Conservation (phyloP, 2,888 invertebrate genomes). For the Agrochola circellaris region DNA sequence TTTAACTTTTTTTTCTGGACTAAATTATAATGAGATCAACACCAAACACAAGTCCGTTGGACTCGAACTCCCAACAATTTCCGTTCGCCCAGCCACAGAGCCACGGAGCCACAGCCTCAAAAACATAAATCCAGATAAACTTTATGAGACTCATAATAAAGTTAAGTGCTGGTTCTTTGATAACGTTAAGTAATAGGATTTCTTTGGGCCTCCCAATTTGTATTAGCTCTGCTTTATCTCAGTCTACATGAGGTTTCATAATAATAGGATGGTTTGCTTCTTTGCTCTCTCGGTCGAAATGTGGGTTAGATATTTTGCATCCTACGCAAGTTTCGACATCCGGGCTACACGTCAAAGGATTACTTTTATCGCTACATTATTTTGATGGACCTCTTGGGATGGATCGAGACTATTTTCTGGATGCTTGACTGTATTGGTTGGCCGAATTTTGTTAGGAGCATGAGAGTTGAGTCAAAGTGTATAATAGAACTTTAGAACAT, state of each 20-base stretch:
- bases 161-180: constrained; percentile 76
- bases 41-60: constrained; percentile 11
- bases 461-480: constrained; percentile 4
- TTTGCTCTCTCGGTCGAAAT: constrained; percentile 42
- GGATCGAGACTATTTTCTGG: constrained; percentile 35
- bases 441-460: neutral
- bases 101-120: constrained; percentile 74
- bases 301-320: constrained; percentile 60
- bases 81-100: constrained; percentile 61
- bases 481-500: neutral
- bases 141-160: constrained; percentile 78
- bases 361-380: constrained; percentile 56
- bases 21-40: constrained; percentile 30
- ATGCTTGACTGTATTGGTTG: constrained; percentile 22
- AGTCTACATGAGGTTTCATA: constrained; percentile 59
- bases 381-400: constrained; percentile 54
- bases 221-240: constrained; percentile 69
- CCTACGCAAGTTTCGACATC: constrained; percentile 41
- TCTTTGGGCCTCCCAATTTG: constrained; percentile 69
- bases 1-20: neutral
- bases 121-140: constrained; percentile 82
- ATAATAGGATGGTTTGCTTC: constrained; percentile 61
- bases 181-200: constrained; percentile 76
- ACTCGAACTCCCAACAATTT: constrained; percentile 53
- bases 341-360: constrained; percentile 45